Base-by-base conservation (phyloP, 2,888 invertebrate genomes). In the Caenorhabditis doughertyi region DNA sequence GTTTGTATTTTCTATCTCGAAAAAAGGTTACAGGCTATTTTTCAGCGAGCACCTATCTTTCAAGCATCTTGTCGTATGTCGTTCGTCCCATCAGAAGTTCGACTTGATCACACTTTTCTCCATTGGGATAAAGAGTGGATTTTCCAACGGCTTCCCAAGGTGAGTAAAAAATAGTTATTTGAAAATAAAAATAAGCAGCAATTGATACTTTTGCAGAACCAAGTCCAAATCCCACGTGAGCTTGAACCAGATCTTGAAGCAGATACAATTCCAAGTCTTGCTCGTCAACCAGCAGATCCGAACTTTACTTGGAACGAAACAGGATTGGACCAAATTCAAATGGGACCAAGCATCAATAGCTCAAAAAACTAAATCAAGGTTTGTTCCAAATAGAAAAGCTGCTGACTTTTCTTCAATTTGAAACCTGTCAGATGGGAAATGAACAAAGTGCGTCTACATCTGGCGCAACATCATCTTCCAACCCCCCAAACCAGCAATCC, bases 191-290 rank as follows among this genome's bases (percentile, higher is more conserved):
- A 25, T 8, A n/a, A n/a, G 16, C 47, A 8, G 3, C 47, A 56
- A 29, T 11, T 32, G 3, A n/a, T n/a, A 29, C 2, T 13, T 62
- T 81, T 85, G 35, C 58, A 89, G 89, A 88, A 85, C 82, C 76
- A 81, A 56, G 80, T 89, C 9, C 71, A 67, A 47, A 85, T 89
- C 25, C 86, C 88, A 16, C 82, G 87, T 18, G 84, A 86, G n/a
- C 85, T 85, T 35, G 72, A 86, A 25, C 89, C 89, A 9, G 89
- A 89, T 67, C 84, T 84, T 18, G 89, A 89, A 25, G 79, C 85
- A 16, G 89, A 89, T 39, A 51, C 87, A 7, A 80, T 85, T 35
- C 86, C 88, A n/a, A 77, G 81, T n/a, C 79, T 73, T 35, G 70
- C 53, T 42, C 83, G 84, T 35, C 84, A 83, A 11, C 35, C 58